Percentiles rank a stretch among this genome's conserved stretches.
Evolutionary conservation across 2,888 invertebrate genomes (phyloP).

Genomic region (Tyria jacobaeae): DNA sequence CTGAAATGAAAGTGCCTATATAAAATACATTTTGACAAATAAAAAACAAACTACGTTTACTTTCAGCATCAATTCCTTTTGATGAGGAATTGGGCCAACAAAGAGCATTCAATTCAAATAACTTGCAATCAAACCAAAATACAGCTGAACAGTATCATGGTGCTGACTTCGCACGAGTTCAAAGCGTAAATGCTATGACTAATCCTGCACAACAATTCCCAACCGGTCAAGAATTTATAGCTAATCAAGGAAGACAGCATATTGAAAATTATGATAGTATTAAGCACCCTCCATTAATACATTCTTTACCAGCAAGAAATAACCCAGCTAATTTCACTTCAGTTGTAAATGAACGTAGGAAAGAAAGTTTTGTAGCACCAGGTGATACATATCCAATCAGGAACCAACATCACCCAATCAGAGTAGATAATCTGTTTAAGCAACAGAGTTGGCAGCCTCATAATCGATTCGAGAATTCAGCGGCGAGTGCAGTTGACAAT

Average conservation of each 20-base stretch:
- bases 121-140: constrained; percentile 30
- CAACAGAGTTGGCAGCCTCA: constrained; percentile 22
- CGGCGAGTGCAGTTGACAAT: not conserved
- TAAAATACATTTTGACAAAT: too few relatives aligned
- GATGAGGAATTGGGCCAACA: constrained; percentile 32
- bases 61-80: constrained; percentile 48
- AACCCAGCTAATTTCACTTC: constrained; percentile 9
- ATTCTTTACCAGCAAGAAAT: constrained; percentile 3
- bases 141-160: constrained; percentile 23
- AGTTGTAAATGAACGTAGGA: not conserved
- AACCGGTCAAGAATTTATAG: constrained; percentile 16
- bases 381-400: constrained; percentile 5
- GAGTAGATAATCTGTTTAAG: constrained; percentile 11
- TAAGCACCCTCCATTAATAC: not conserved
- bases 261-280: constrained; percentile 16
- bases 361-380: constrained; percentile 2
- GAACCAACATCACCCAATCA: constrained; percentile 4
- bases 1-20: too few relatives aligned
- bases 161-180: constrained; percentile 33
- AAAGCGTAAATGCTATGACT: constrained; percentile 18
- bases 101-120: constrained; percentile 24
- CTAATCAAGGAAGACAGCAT: constrained; percentile 16
- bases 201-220: constrained; percentile 17
- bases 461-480: constrained; percentile 12
- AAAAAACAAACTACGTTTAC: not conserved